Evolutionary conservation across 2,113 vertebrate genomes (phyloP), one percentile per base, ranked within the genome.

Genomic region (Aphyosemion australe): DNA sequence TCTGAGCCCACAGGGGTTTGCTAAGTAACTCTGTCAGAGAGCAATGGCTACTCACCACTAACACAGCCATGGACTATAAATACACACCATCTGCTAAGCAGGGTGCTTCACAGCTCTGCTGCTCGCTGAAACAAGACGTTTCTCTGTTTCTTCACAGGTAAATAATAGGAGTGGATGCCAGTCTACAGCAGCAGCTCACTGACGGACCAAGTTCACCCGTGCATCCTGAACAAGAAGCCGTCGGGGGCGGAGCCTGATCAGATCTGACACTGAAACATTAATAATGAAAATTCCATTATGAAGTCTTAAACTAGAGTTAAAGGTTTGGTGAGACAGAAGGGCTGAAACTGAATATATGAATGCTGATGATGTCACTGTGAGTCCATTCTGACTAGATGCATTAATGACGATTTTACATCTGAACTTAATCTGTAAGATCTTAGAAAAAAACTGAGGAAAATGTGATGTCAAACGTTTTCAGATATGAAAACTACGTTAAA

Each of bases 1-100:
- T 72, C 58, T 26, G 60, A 64, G 69, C 79, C 75, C 79, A 61
- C 65, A 37, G 80, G 81, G 86, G 72, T 78, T 87, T 61, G 71
- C 73, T 83, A 79, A 85, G 84, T 87, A 86, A 81, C 77, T 78
- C 72, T 80, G 70, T 79, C 79, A 80, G 78, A 76, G 75, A 88
- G 74, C 71, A 64, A 42, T 37, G 26, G 77, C 80, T 53, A 78
- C 84, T 69, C 74, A 46, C 51, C 61, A 15, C 69, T 53, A 82
- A 80, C 71, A 65, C 79, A 60, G 71, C 72, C 42, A 18, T 66
- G 60, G 20, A 43, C 69, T 79, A 84, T 77, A 87, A 87, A 88
- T 83, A 85, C 75, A 65, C 58, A 47, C 20, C 6, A 26, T 63
- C 53, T 79, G 70, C 70, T 42, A 73, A 77, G 68, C 70, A 47